These are phyloP conservation scores for Balaeniceps rex DNA, from an alignment of 2,113 vertebrate genomes.

Conservation along the genomic window DNA sequence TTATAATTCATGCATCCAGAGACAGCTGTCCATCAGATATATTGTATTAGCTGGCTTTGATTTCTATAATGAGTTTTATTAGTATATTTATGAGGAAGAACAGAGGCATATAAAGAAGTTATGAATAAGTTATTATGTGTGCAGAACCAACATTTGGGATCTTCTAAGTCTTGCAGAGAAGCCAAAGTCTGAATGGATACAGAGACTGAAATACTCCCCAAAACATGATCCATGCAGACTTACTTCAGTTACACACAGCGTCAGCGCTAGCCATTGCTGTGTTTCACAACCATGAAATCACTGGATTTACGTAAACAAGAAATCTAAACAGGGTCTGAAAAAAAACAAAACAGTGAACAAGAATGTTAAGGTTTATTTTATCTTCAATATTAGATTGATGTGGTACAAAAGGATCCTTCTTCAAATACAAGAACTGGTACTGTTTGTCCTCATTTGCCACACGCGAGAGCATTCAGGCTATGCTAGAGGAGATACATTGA, in stretches of 20 bases:
- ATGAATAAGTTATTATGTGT: conserved; percentile 46
- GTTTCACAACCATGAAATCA: not conserved
- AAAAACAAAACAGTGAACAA: not conserved
- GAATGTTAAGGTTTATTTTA: not conserved
- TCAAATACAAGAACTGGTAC: not conserved
- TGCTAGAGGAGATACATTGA: not conserved
- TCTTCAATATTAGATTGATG: not conserved
- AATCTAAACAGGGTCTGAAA: not conserved
- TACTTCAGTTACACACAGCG: not conserved
- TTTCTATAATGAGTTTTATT: conserved; percentile 61
- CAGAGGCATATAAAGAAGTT: conserved; percentile 22
- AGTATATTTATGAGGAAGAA: conserved; percentile 54
- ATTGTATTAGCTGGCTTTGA: conserved; percentile 39
- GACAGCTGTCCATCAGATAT: conserved; percentile 53
- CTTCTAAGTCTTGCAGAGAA: not conserved
- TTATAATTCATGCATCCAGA: conserved; percentile 42
- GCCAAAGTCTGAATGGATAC: not conserved
- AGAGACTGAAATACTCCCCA: not conserved
- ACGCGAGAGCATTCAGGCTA: not conserved
- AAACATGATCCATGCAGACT: not conserved
- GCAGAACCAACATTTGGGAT: not conserved
- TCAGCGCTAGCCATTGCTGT: not conserved
- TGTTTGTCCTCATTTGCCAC: not conserved
- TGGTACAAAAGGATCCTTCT: not conserved
- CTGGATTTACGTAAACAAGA: not conserved